phyloP scores from a whole-genome alignment of 2,113 vertebrate species.

The Otus sunia region DNA sequence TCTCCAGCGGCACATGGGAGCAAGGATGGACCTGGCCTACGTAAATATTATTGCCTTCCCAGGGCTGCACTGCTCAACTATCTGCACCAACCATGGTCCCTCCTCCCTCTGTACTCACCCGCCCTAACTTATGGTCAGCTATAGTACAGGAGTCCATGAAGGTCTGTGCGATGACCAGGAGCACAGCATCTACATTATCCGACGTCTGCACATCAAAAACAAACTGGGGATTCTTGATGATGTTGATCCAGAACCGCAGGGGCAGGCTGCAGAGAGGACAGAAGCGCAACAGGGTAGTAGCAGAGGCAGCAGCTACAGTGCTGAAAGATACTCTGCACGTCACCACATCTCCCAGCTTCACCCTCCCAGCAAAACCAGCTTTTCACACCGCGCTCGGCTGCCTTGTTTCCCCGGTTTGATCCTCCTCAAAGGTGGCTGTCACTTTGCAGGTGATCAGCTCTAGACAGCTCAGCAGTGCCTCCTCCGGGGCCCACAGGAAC shows the following conservation, averaged over 20 bases:
- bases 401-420: neutral
- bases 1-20: neutral
- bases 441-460: neutral
- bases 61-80: neutral
- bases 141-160: slow-evolving; percentile 99
- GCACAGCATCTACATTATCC: slow-evolving; percentile 91
- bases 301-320: neutral
- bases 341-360: neutral
- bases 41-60: neutral
- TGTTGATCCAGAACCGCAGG: slow-evolving; percentile 97
- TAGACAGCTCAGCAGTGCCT: neutral
- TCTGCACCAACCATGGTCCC: neutral
- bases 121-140: slow-evolving; percentile 95
- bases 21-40: neutral
- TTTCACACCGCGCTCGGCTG: neutral
- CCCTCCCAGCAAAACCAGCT: neutral
- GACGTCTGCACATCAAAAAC: slow-evolving; percentile 96
- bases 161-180: slow-evolving; percentile 95
- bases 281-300: neutral
- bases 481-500: neutral
- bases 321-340: neutral
- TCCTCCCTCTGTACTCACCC: slow-evolving; percentile 79
- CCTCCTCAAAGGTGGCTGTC: neutral
- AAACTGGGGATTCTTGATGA: slow-evolving; percentile 97
- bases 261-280: slow-evolving; percentile 81